Base-by-base conservation (phyloP, 1,140 invertebrate genomes). In the Telenomus remus region DNA sequence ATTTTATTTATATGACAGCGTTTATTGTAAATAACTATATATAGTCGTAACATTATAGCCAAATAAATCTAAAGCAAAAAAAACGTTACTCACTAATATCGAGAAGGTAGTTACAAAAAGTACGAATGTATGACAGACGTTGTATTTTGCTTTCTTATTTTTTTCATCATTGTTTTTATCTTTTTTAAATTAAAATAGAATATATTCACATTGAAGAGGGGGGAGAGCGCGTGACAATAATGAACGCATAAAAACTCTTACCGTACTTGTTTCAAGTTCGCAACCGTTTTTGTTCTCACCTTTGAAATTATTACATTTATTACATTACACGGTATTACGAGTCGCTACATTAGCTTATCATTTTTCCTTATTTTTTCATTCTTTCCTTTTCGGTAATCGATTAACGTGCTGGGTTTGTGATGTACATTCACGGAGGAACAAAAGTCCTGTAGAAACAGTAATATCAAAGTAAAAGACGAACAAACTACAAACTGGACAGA, bases 191-290 rank as follows among this genome's bases (percentile, higher is more conserved):
- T 74, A 71, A 82, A 76, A 79, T 74, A 77, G 19, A 77, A 77
- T 68, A 72, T 79, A 81, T 85, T 84, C 79, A 85, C 81, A 87
- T 78, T 80, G 14, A 77, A 80, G 14, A 77, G 82, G n/a, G n/a
- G n/a, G n/a, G n/a, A n/a, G 19, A 59, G 44, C 53, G 68, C 53
- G 54, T 55, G 50, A 60, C 57, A 60, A 64, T 71, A 56, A 71
- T 54, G 10, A 14, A 34, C 43, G 37, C 9, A 43, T 47, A 27
- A 49, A 53, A 68, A 47, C 16, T 12, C 48, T 46, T 47, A 12
- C 35, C 33, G 14, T 48, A n/a, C 48, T 51, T n/a, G n/a, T 57
- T 13, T 46, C 16, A 15, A 39, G 14, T 50, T 43, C 35, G 49
- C 44, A 27, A 34, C 46, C 60, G 4, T n/a, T n/a, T 10, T 19